Evolutionary conservation across 1,140 invertebrate species (phyloP).

Genomic region (Argopecten irradians): DNA sequence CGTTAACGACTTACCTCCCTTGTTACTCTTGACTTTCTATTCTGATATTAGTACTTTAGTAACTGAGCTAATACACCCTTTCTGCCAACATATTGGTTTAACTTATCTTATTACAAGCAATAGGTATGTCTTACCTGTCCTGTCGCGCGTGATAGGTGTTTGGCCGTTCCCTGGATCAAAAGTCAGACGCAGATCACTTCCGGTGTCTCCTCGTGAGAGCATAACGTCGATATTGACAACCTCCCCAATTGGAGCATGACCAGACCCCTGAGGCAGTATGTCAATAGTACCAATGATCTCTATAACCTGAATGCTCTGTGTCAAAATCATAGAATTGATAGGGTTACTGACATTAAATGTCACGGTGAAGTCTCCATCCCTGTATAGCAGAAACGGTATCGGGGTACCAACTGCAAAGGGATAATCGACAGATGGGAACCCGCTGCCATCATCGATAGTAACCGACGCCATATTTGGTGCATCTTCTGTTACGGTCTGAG

Average conservation of each 20-base stretch:
- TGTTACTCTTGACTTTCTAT: no score
- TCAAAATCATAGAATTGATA: slow-evolving; percentile 48
- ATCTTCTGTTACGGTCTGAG: slow-evolving; percentile 26
- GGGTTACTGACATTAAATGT: slow-evolving; percentile 58
- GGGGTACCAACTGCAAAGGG: slow-evolving; percentile 43
- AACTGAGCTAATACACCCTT: no score
- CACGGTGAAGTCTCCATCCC: slow-evolving; percentile 54
- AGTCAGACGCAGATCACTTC: slow-evolving; percentile 43
- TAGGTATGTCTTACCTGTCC: slow-evolving; percentile 41
- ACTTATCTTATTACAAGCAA: no score
- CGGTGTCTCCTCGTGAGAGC: slow-evolving; percentile 58
- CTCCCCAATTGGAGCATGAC: slow-evolving; percentile 52
- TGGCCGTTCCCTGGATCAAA: slow-evolving; percentile 58
- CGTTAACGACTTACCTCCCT: no score
- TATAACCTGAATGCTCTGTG: slow-evolving; percentile 48
- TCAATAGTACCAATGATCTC: slow-evolving; percentile 55
- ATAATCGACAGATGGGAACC: background rate
- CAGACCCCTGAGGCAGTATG: slow-evolving; percentile 47
- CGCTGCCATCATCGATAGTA: slow-evolving; percentile 60
- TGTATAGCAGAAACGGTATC: slow-evolving; percentile 49
- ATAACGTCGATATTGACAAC: slow-evolving; percentile 50
- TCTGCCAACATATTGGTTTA: no score
- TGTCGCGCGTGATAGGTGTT: background rate
- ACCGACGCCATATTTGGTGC: slow-evolving; percentile 52
- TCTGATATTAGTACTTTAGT: no score